Evolutionary conservation across 2,113 vertebrate species (phyloP), one percentile per base, ranked within the genome.

Genomic region (Sturnus vulgaris): DNA sequence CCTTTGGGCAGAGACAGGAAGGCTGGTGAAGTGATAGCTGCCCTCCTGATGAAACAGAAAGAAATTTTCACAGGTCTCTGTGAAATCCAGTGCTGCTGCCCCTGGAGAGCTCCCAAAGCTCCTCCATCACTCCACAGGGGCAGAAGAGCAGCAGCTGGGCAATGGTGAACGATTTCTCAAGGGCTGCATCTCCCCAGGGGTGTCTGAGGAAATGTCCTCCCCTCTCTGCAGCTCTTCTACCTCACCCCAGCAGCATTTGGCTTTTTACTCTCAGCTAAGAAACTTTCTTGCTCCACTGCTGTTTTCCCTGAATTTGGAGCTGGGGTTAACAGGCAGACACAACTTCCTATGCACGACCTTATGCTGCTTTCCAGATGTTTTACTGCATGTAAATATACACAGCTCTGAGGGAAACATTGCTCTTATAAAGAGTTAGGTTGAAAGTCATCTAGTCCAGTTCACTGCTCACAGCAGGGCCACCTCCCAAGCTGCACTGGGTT

Each of bases 131-230:
- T 35, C 46, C 24, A 20, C 17, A 19, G n/a, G 28, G 68, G 24
- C 57, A 87, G 80, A 94, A 30, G 12, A 1, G 33, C 78, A 72
- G 53, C 46, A 79, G 37, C 30, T 49, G 25, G 47, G 14, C 2
- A 2, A 13, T 4, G 9, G 30, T 28, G 31, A 46, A 33, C 0
- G 0, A 16, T 49, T 86, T 78, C 77, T 80, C 50, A 73, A 76
- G 60, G 59, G 44, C n/a, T 61, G 18, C 16, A 2, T 64, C 33
- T 79, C 30, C 28, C 37, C 52, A 47, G 18, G 21, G 44, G 7
- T 52, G 12, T n/a, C 33, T 7, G 6, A 75, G 69, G 59, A 42
- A 55, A 59, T 5, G 8, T 47, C 60, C 33, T 70, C 49, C 35
- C 37, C 23, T 85, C 46, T 72, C 52, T 44, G 57, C 84, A 68